These are phyloP conservation scores for Melospiza georgiana DNA, from an alignment of 2,113 vertebrate genomes.

Conservation along the genomic window DNA sequence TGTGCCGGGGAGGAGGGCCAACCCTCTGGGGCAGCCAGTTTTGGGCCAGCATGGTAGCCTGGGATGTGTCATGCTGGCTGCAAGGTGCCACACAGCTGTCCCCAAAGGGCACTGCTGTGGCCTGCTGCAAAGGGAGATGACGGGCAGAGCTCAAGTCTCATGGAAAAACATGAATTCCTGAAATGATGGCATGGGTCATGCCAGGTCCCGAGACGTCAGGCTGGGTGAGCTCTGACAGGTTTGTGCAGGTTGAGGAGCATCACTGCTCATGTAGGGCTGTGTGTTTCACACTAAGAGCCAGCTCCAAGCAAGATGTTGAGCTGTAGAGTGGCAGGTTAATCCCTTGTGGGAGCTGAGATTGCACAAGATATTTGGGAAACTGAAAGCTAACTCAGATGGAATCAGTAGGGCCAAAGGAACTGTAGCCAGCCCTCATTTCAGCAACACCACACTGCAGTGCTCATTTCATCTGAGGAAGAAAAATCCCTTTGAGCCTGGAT, in stretches of 20 bases:
- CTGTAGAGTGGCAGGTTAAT: not conserved
- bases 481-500: not conserved
- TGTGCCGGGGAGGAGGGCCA: not conserved
- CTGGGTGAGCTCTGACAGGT: not conserved
- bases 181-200: not conserved
- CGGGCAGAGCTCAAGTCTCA: fast-evolving
- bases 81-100: fast-evolving
- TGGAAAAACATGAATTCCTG: not conserved
- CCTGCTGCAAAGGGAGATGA: not conserved
- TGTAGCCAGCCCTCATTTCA: not conserved
- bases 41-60: not conserved
- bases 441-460: not conserved
- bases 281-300: not conserved
- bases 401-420: not conserved
- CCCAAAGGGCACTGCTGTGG: not conserved
- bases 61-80: not conserved
- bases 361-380: not conserved
- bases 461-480: not conserved
- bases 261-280: not conserved
- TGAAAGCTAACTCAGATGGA: not conserved
- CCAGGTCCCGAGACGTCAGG: fast-evolving
- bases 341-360: not conserved
- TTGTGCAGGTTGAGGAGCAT: not conserved
- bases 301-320: not conserved
- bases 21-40: fast-evolving